Base-by-base conservation (phyloP, 2,113 vertebrate species). In the Cyphomyrus plagiostoma region DNA sequence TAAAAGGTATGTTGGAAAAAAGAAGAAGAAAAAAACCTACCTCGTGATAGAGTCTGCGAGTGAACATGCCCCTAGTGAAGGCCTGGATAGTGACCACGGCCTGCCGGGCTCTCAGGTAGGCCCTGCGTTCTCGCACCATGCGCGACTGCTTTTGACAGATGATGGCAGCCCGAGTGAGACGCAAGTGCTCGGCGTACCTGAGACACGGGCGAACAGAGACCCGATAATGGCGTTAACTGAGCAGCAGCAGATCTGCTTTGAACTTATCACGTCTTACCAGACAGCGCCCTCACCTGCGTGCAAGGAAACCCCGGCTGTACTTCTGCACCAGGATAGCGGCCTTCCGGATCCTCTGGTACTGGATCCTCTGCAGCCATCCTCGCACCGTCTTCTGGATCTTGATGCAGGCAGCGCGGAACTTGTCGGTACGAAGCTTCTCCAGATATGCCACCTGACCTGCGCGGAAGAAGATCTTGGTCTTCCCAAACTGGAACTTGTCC, bases 381-480 rank as follows among this genome's bases (percentile, higher is more conserved):
- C 98, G 92, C 13, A 99, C 97, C 0, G 96, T 97, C 92, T 98
- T 99, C 96, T 99, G 98, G 92, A 99, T 98, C 94, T 94, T 96
- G 93, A 99, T 97, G 88, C 97, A 99, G 88, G 98, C 98, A 0
- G 95, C 94, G 8, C 98, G 97, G 94, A 99, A 98, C 92, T 95
- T 98, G 88, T 98, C 97, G 0, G 98, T 96, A 0, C 98, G 91
- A 2, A 99, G 95, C 90, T 98, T 99, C 95, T 99, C 98, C 94
- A 99, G 95, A 93, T 98, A 99, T 0, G 98, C 98, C 91, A 99
- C 98, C 94, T 99, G 98, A 35, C 98, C 98, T 0, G 98, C 98
- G 56, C 98, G 96, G 96, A 99, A 99, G 95, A 99, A 99, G 94
- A 99, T 99, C 96, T 99, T 99, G 23, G 96, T 98, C 91, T 94